Conservation (phyloP, 2,113 vertebrate species). For the Anguilla japonica region DNA sequence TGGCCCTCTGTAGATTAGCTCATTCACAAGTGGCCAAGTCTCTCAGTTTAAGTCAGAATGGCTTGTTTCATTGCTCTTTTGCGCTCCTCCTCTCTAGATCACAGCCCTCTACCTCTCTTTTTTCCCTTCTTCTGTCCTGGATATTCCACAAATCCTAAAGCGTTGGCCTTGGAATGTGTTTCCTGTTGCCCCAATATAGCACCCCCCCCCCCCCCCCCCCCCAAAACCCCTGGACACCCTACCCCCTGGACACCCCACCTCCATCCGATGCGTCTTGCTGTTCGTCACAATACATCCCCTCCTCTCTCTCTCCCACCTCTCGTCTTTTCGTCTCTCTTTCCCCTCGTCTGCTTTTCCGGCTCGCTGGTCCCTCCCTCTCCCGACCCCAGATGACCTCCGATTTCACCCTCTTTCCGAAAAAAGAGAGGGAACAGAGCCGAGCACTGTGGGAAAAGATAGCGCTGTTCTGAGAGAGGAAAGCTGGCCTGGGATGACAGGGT, state of each 20-base stretch:
- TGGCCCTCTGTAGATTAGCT: background rate
- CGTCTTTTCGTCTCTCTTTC: constrained; percentile 28
- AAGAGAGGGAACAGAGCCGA: constrained; percentile 40
- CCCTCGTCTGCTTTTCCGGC: background rate
- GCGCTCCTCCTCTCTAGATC: background rate
- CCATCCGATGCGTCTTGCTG: background rate
- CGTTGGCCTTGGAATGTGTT: constrained; percentile 39
- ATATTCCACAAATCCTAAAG: constrained; percentile 28
- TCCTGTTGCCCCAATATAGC: constrained; percentile 36
- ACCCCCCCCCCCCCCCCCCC: background rate
- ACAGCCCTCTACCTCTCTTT: background rate
- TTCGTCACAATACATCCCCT: background rate
- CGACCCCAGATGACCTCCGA: constrained; percentile 19
- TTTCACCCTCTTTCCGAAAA: constrained; percentile 23
- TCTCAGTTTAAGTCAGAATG: background rate
- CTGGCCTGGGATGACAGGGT: background rate
- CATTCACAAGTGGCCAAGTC: background rate
- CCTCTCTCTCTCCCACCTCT: background rate
- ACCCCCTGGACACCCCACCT: background rate
- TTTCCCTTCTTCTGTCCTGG: background rate
- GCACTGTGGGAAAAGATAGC: constrained; percentile 57
- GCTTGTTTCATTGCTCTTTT: background rate
- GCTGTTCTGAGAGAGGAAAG: constrained; percentile 28
- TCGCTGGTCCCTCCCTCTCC: constrained; percentile 10
- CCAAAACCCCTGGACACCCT: too few relatives aligned